Evolutionary conservation across 2,113 vertebrate genomes (phyloP), one percentile per base, ranked within the genome.

Genomic region (Salvelinus sp.): DNA sequence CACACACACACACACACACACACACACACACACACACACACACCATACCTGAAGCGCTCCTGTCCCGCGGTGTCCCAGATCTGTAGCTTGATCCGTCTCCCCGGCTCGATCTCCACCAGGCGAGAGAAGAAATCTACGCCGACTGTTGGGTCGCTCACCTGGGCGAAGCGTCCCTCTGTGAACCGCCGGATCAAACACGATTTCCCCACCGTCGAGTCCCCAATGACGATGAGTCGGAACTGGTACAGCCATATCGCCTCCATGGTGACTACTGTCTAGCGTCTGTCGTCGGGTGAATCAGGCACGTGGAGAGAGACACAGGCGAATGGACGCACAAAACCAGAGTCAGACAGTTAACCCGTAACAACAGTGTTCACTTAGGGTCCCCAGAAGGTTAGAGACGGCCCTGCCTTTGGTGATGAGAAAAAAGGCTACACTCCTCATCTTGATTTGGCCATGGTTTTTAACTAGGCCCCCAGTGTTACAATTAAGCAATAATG

Each of bases 201-300:
- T 85, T 98, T 98, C 79, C 96, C 96, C 38, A 98, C 97, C 0
- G 96, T 98, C 81, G 96, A 98, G 89, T 97, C 97, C 47, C 96
- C 97, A 71, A 98, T 96, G 87, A 98, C 96, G 80, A 98, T 97
- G 66, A 98, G 92, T 50, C 97, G 96, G 86, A 98, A 98, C 91
- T 98, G 97, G 88, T 98, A 98, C 10, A 98, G 94, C 97, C 96
- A 98, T 90, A 98, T 98, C 12, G 96, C 95, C 90, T 98, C 97
- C 97, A 98, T 98, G 81, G n/a, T 25, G 23, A 63, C n/a, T 25
- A 3, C 68, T 47, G 38, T 47, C 38, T 38, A 38, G 20, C 38
- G n/a, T 47, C 30, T 69, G 68, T 69, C 18, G 13, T 54, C 2
- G 38, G 38, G 12, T 3, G 1, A 54, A 18, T 54, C 50, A 0